Evolutionary conservation across 2,797 vertebrate species (phyloP).

Genomic region (Myotis pilosus): DNA sequence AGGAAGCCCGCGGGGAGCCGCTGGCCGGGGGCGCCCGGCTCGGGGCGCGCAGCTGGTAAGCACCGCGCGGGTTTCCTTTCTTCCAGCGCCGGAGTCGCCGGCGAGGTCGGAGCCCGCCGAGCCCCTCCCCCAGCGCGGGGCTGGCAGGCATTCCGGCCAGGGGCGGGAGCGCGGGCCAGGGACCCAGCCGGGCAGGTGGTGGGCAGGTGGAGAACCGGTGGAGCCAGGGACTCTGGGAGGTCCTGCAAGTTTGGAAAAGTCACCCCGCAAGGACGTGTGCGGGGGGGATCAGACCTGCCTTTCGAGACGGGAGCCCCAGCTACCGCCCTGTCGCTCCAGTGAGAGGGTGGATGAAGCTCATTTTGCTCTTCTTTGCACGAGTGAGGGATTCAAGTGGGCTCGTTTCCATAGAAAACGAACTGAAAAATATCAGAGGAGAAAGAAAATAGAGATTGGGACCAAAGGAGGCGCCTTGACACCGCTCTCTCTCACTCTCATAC

Average conservation of each 20-base stretch:
- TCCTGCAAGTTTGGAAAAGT: conserved; percentile 77
- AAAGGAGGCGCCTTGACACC: conserved; percentile 27
- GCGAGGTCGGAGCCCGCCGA: conserved; percentile 15
- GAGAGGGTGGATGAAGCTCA: conserved; percentile 54
- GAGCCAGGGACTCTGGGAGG: conserved; percentile 18
- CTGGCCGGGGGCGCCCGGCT: conserved; percentile 27
- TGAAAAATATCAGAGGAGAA: conserved; percentile 44
- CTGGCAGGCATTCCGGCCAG: not conserved
- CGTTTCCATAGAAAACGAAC: conserved; percentile 68
- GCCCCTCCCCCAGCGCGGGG: conserved; percentile 67
- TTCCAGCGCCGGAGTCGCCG: conserved; percentile 3
- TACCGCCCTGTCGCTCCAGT: not conserved
- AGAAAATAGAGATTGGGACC: not conserved
- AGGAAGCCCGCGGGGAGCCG: conserved; percentile 18
- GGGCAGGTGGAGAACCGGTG: conserved; percentile 57
- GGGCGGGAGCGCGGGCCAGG: conserved; percentile 49
- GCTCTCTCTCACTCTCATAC: conserved; percentile 41
- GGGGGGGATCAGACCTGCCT: conserved; percentile 50
- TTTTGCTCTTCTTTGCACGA: conserved; percentile 67
- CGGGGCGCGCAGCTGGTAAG: conserved; percentile 60
- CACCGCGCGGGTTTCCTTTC: conserved; percentile 41
- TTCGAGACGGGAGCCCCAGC: conserved; percentile 21
- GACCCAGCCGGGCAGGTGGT: conserved; percentile 57
- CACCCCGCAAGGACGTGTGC: conserved; percentile 71
- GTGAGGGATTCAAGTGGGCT: conserved; percentile 53